Evolutionary conservation across 2,797 vertebrate species (phyloP).

Genomic region (Neosilurus hyrtlii): DNA sequence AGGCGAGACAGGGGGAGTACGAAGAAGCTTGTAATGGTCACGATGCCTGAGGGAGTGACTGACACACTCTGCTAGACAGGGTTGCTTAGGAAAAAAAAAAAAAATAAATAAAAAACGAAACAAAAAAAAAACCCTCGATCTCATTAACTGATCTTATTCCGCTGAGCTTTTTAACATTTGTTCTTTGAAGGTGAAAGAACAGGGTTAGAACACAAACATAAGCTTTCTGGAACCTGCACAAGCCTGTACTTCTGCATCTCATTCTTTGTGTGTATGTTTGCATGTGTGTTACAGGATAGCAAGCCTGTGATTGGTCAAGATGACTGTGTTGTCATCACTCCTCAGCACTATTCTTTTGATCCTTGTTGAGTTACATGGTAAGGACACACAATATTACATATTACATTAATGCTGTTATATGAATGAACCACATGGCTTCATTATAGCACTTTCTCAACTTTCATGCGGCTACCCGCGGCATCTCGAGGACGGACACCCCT

Average conservation of each 20-base stretch:
- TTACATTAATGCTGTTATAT: background rate
- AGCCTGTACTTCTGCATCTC: background rate
- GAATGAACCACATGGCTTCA: no score
- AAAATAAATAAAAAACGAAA: no score
- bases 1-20: constrained; percentile 36
- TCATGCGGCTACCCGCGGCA: no score
- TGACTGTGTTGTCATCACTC: constrained; percentile 63
- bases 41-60: constrained; percentile 43
- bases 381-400: background rate
- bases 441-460: no score
- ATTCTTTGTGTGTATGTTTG: background rate
- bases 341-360: constrained; percentile 57
- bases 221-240: background rate
- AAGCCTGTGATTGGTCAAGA: constrained; percentile 59
- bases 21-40: constrained; percentile 38
- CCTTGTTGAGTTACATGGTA: constrained; percentile 65
- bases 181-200: constrained; percentile 21
- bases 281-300: constrained; percentile 48
- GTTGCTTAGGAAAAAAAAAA: background rate
- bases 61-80: constrained; percentile 24
- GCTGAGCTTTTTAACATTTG: constrained; percentile 22
- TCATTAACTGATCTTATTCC: constrained; percentile 39
- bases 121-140: constrained; percentile 17
- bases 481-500: no score
- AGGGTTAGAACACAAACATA: background rate